These are phyloP conservation scores for Daboia siamensis DNA, from an alignment of 2,113 vertebrate genomes.

Conservation along the genomic window DNA sequence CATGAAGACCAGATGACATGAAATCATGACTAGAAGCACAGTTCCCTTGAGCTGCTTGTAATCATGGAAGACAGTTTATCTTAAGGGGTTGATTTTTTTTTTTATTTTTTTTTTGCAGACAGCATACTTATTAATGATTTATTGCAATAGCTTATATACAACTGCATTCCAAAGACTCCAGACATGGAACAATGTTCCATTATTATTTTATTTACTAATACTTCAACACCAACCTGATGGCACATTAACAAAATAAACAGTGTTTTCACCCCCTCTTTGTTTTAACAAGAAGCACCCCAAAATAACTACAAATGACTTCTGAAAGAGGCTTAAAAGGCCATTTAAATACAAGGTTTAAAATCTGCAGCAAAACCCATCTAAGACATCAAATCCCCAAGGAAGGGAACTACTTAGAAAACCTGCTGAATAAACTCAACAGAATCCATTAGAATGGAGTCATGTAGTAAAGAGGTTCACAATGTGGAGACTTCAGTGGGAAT, in stretches of 20 bases:
- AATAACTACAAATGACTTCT: background rate
- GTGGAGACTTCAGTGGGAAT: background rate
- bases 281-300: background rate
- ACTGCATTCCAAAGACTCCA: background rate
- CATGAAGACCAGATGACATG: background rate
- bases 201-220: background rate
- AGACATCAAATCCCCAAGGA: background rate
- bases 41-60: background rate
- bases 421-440: background rate
- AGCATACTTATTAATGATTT: background rate
- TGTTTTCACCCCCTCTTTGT: background rate
- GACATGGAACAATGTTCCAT: background rate
- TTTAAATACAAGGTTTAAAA: background rate
- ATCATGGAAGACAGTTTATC: background rate
- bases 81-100: background rate
- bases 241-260: background rate
- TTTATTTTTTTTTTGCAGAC: background rate
- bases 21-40: background rate
- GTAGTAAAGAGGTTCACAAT: background rate
- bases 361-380: background rate
- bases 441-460: background rate
- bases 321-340: background rate
- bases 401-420: background rate
- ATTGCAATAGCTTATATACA: background rate
- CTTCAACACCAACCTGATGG: background rate